Evolutionary conservation across 2,888 invertebrate genomes (phyloP).

Genomic region (Hemithea aestivaria): DNA sequence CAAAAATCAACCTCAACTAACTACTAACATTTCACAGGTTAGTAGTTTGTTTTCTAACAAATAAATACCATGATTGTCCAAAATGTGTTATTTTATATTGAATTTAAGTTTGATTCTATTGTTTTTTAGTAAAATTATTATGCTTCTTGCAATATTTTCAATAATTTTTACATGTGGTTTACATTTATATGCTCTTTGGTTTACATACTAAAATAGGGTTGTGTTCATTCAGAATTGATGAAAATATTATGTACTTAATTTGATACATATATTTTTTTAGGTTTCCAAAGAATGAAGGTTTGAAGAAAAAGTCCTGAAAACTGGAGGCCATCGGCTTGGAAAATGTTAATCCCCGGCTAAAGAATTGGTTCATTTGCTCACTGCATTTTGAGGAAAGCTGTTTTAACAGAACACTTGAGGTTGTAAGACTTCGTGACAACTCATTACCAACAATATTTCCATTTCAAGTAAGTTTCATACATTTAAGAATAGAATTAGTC

Average conservation of each 20-base stretch:
- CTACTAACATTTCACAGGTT: neutral
- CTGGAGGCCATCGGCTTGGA: neutral
- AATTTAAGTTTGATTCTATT: neutral
- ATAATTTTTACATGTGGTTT: too few species aligned
- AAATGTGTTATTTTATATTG: neutral
- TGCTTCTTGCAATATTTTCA: too few species aligned
- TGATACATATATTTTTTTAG: neutral
- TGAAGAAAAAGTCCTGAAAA: neutral
- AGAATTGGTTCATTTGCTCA: neutral
- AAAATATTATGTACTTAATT: too few species aligned
- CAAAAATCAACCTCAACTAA: neutral
- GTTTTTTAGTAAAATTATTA: too few species aligned
- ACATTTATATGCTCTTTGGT: too few species aligned
- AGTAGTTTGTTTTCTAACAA: neutral
- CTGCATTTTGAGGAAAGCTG: neutral
- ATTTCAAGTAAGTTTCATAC: neutral
- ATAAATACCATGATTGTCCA: neutral
- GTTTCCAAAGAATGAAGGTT: neutral
- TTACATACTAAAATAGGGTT: neutral
- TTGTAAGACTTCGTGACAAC: neutral
- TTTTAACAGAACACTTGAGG: neutral
- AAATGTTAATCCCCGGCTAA: neutral
- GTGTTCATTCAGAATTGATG: neutral
- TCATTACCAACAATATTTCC: neutral
- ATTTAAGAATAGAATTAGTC: too few species aligned